Percentiles rank a stretch among this genome's conserved stretches.
These are phyloP conservation scores for Phymatocera aterrima DNA, from an alignment of 2,888 invertebrate species.

Conservation along the genomic window DNA sequence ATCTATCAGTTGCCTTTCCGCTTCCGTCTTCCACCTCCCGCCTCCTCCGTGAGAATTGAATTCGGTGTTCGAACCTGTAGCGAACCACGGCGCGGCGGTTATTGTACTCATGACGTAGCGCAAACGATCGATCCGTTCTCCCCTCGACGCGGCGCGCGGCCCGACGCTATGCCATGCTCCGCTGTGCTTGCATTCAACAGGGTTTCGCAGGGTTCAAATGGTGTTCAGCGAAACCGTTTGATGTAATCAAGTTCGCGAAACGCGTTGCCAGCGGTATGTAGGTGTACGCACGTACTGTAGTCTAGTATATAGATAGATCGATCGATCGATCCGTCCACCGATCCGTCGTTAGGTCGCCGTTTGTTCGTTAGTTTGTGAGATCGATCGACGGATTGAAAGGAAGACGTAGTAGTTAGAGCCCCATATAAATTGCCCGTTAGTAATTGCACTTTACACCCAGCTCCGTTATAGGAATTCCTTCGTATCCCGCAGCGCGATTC, in stretches of 20 bases:
- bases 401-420: conserved; percentile 20
- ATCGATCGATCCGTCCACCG: neutral
- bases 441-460: conserved; percentile 34
- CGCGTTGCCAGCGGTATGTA: neutral
- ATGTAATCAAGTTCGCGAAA: conserved; percentile 31
- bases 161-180: too few species aligned
- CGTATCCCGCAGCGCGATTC: neutral
- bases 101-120: conserved; percentile 23
- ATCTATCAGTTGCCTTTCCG: conserved; percentile 4
- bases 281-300: too few species aligned
- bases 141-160: neutral
- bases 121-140: conserved; percentile 21
- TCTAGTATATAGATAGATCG: too few species aligned
- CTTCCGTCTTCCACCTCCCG: neutral
- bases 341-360: neutral
- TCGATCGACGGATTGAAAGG: conserved; percentile 26
- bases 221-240: conserved; percentile 39
- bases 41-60: neutral
- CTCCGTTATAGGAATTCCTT: conserved; percentile 24
- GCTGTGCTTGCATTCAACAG: conserved; percentile 36
- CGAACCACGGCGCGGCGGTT: neutral
- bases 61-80: neutral
- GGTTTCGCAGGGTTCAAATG: conserved; percentile 38
- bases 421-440: conserved; percentile 28
- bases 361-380: conserved; percentile 1